Conservation (phyloP, 2,113 vertebrate species). For the Cromileptes altivelis region DNA sequence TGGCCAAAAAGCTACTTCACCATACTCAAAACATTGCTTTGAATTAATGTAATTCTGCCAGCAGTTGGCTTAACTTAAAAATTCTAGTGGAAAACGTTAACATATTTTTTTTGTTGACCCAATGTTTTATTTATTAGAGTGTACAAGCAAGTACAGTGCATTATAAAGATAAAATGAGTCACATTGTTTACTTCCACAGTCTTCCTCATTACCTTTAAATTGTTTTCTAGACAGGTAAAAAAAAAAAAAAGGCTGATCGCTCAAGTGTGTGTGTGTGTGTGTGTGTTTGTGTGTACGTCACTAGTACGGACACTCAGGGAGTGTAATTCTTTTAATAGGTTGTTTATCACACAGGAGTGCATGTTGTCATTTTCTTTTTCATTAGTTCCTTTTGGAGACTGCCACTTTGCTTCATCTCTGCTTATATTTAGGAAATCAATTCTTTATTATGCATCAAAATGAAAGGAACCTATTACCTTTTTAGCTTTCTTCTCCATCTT, state of each 20-base stretch:
- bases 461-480: constrained; percentile 52
- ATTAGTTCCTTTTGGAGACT: constrained; percentile 45
- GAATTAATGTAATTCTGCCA: neutral
- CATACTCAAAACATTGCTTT: neutral
- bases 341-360: constrained; percentile 26
- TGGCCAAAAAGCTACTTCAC: neutral
- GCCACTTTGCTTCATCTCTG: constrained; percentile 47
- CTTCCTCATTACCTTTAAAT: constrained; percentile 32
- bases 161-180: constrained; percentile 42
- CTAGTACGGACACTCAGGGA: neutral
- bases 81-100: too few species aligned
- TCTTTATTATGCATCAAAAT: constrained; percentile 45
- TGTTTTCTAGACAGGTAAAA: constrained; percentile 34
- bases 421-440: constrained; percentile 60
- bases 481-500: constrained; percentile 29
- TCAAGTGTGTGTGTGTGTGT: neutral
- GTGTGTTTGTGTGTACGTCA: neutral
- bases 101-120: too few species aligned
- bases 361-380: constrained; percentile 64
- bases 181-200: constrained; percentile 16
- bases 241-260: neutral
- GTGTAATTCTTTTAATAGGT: constrained; percentile 33
- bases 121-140: too few species aligned
- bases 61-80: neutral
- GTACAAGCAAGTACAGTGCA: neutral